Evolutionary conservation across 2,113 vertebrate genomes (phyloP), one percentile per base, ranked within the genome.

Genomic region (Lipophrys pholis): DNA sequence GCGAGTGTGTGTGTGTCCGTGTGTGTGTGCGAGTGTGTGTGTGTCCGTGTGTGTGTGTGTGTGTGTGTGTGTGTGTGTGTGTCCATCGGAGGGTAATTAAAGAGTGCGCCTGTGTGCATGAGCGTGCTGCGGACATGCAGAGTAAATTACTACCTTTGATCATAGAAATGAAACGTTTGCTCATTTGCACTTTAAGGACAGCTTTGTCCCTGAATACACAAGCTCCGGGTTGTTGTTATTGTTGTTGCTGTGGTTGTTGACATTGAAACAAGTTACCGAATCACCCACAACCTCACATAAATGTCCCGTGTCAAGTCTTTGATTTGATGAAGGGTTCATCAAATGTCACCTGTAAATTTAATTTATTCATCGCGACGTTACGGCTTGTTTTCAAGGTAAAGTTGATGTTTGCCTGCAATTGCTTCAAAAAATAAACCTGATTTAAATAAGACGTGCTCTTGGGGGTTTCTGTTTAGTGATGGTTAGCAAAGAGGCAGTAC

Each of bases 181-280:
- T 89, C 56, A 79, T 81, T 88, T 89, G 87, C 82, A 84, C 83
- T 87, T 87, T 86, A 86, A 88, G 78, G 73, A 73, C 39, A 2
- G 67, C 59, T 70, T 9, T 0, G 16, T 85, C 67, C 45, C 71
- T 36, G 69, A 57, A 65, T 60, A 41, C 46, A 61, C 59, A 48
- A 30, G 63, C 56, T 46, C 73, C 80, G 57, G 78, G 64, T 69
- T 80, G n/a, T 60, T 72, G 45, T 30, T 70, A 61, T 58, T 71
- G n/a, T 45, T 80, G n/a, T 60, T 72, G 45, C 16, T 67, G 21
- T 68, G 68, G 64, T 58, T 71, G n/a, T 49, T 58, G 48, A 54
- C 49, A 43, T 64, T 17, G 70, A 80, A 73, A 62, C 56, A 73
- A 58, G n/a, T 38, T 39, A 41, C 17, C 7, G 51, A 49, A 12